A percentile compares a stretch with the other conserved stretches of the same genome.
phyloP scores from a whole-genome alignment of 2,888 invertebrate species.

The Nemotelus nigrinus region DNA sequence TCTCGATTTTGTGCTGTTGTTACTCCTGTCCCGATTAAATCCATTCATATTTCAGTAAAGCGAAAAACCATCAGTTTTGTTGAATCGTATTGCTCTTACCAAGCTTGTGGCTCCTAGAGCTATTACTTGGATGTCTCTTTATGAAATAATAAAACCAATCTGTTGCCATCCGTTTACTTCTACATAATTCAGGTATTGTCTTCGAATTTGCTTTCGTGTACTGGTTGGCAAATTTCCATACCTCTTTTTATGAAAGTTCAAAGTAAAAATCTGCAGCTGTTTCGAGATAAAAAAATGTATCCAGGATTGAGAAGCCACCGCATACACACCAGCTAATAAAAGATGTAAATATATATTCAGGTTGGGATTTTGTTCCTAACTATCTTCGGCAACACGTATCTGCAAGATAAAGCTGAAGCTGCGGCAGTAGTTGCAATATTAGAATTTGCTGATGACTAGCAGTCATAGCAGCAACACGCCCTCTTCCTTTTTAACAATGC shows the following conservation, averaged over 20 bases:
- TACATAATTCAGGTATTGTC: neutral
- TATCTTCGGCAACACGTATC: neutral
- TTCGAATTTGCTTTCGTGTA: neutral
- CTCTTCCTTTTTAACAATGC: neutral
- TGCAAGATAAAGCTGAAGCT: neutral
- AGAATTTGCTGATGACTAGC: neutral
- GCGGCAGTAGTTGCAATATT: neutral
- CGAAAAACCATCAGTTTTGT: no score
- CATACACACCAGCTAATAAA: no score
- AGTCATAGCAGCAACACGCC: neutral
- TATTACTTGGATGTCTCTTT: neutral
- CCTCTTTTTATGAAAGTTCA: neutral
- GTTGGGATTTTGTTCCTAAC: no score
- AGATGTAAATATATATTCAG: no score
- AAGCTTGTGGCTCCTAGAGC: neutral
- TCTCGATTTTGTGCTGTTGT: neutral
- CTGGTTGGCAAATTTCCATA: neutral
- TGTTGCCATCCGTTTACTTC: neutral
- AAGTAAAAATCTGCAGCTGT: neutral
- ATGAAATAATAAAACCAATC: neutral
- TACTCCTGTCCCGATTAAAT: neutral
- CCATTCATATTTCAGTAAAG: neutral
- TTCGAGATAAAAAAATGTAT: neutral
- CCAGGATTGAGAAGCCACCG: neutral
- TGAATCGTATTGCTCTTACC: neutral